Evolutionary conservation across 2,113 vertebrate species (phyloP), one percentile per base, ranked within the genome.

Genomic region (Hyla sarda): DNA sequence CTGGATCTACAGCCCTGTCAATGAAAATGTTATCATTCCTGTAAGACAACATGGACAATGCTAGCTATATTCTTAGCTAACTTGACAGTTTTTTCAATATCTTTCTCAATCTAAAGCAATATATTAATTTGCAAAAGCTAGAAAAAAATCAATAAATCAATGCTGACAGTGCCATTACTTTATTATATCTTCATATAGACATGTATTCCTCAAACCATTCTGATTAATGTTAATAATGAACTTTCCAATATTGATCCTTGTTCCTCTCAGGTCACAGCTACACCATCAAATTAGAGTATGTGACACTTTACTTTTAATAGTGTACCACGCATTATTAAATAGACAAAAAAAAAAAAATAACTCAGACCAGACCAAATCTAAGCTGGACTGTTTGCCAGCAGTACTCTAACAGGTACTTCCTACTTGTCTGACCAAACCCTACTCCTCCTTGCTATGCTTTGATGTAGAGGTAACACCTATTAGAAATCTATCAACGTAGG

Each of bases 141-240:
- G 32, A 47, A 48, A 10, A 65, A 47, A 47, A 48, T 48, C 34
- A 60, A 58, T 80, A 13, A 60, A 81, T 47, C 60, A 47, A 82
- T 67, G 80, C 45, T 48, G 41, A 81, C 78, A 60, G 8, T 28
- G 23, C 34, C 62, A 48, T 25, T 50, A 47, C n/a, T 69, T 82
- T 67, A 82, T 81, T n/a, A 83, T n/a, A 50, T 83, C 48, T 60
- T 84, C 50, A 62, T 52, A 23, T n/a, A 82, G 19, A 82, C 34
- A 52, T 50, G 21, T 5, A 74, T 48, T 75, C 72, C n/a, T 47
- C n/a, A 76, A 30, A 76, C 9, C 23, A 13, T n/a, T 16, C 73
- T 30, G 73, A 76, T 28, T 76, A 50, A 76, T 76, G 47, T 30
- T 76, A 76, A 52, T 28, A 19, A 30, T 52, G 73, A 52, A 11